Evolutionary conservation across 92 coral and sea anemone genomes (phyloP).

Genomic region (Parazoanthus darwini): DNA sequence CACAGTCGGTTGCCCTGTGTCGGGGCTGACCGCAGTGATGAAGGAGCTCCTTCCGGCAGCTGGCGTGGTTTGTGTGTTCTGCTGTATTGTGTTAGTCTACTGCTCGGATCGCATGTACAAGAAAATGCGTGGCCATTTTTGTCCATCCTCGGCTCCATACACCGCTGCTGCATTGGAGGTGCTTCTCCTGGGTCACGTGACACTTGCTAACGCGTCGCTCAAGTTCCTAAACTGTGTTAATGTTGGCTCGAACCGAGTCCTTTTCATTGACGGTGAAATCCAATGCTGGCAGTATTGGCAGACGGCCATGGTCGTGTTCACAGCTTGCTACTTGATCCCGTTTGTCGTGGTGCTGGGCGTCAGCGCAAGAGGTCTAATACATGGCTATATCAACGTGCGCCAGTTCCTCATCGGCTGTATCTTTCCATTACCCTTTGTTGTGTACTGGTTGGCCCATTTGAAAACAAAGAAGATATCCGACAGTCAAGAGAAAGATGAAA

Average conservation of each 20-base stretch:
- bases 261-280: slow-evolving; percentile 36
- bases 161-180: slow-evolving; percentile 38
- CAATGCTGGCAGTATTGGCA: slow-evolving; percentile 52
- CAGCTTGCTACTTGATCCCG: slow-evolving; percentile 25
- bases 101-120: slow-evolving; percentile 13
- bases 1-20: slow-evolving; percentile 21
- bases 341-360: slow-evolving; percentile 39
- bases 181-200: slow-evolving; percentile 30
- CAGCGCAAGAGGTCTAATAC: slow-evolving; percentile 12
- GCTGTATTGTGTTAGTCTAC: background rate
- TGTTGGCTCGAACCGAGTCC: slow-evolving; percentile 17
- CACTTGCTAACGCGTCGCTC: slow-evolving; percentile 24
- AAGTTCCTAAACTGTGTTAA: slow-evolving; percentile 37
- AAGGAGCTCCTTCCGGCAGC: slow-evolving; percentile 34
- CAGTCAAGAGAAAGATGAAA: background rate
- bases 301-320: slow-evolving; percentile 16
- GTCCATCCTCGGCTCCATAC: slow-evolving; percentile 25
- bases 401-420: slow-evolving; percentile 31
- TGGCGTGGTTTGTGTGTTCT: slow-evolving; percentile 23
- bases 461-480: background rate
- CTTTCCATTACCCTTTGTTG: slow-evolving; percentile 44
- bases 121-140: background rate
- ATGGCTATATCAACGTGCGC: slow-evolving; percentile 1
- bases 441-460: slow-evolving; percentile 26
- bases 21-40: slow-evolving; percentile 24